phyloP scores from a whole-genome alignment of 1,140 invertebrate genomes.

The Ooceraea biroi region DNA sequence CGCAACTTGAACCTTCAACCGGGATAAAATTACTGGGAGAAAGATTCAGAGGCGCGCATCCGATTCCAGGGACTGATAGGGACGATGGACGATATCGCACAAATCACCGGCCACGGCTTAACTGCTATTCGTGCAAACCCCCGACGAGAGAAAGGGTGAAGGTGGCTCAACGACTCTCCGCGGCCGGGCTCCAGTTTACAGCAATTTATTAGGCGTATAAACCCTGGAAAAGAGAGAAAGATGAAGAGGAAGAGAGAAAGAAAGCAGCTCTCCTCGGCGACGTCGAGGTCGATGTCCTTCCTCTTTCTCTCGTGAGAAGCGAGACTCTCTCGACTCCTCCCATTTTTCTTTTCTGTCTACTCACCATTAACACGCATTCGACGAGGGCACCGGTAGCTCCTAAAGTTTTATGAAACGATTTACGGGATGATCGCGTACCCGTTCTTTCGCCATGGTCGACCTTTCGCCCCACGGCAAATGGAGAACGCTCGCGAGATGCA shows the following conservation, averaged over 20 bases:
- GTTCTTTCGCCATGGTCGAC: conserved; percentile 15
- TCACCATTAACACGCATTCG: conserved; percentile 30
- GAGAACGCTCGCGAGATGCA: conserved; percentile 25
- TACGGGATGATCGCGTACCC: conserved; percentile 52
- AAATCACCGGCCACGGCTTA: conserved; percentile 80
- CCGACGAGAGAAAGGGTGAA: conserved; percentile 15
- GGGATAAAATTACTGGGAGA: conserved; percentile 82
- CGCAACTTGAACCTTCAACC: conserved; percentile 79
- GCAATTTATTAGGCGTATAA: conserved; percentile 83
- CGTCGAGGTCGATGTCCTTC: conserved; percentile 76
- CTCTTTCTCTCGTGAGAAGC: conserved; percentile 57
- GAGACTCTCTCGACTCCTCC: conserved; percentile 55
- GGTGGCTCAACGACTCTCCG: conserved; percentile 25
- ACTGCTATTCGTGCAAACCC: conserved; percentile 78
- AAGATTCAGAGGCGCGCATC: conserved; percentile 78
- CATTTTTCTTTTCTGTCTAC: conserved; percentile 6
- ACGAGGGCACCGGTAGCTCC: conserved; percentile 34
- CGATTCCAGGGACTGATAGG: conserved; percentile 81
- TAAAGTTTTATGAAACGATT: conserved; percentile 56
- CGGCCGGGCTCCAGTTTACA: conserved; percentile 81
- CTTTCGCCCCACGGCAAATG: conserved; percentile 42
- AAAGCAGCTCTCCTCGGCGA: conserved; percentile 21
- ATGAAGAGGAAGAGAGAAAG: neutral
- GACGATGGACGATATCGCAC: conserved; percentile 82
- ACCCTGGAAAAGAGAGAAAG: conserved; percentile 65